Evolutionary conservation across 2,797 vertebrate species (phyloP).

Genomic region (Fringilla coelebs): DNA sequence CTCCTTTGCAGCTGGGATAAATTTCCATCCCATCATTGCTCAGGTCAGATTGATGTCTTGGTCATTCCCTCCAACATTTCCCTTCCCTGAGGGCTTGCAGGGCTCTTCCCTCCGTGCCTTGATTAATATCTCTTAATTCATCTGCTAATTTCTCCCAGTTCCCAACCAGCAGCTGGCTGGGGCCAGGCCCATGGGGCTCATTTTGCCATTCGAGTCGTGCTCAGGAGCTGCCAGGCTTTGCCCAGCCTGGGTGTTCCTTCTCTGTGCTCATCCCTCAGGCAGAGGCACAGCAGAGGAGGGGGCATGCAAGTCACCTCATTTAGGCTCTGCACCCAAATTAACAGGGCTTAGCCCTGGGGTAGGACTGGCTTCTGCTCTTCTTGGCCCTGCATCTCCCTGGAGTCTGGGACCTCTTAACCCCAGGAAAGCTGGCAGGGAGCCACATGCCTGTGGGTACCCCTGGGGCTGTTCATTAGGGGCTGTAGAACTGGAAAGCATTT

Average conservation of each 20-base stretch:
- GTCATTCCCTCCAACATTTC: not conserved
- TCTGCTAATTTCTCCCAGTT: not conserved
- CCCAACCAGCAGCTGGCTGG: not conserved
- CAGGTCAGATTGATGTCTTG: not conserved
- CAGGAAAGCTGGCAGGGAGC: not conserved
- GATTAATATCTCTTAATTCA: not conserved
- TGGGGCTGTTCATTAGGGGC: not conserved
- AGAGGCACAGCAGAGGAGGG: not conserved
- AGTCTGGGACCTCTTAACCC: not conserved
- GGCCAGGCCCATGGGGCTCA: rapidly evolving
- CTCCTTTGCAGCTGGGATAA: not conserved
- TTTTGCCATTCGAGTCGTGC: rapidly evolving
- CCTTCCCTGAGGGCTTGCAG: not conserved
- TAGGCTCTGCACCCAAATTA: not conserved
- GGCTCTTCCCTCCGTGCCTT: not conserved
- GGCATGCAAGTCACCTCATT: not conserved
- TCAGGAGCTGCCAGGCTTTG: rapidly evolving
- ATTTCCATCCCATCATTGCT: not conserved
- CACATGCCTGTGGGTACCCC: not conserved
- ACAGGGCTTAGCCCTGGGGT: not conserved
- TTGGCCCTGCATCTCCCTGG: not conserved
- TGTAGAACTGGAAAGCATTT: not conserved
- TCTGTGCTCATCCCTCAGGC: not conserved
- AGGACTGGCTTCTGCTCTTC: not conserved
- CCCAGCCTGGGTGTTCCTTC: rapidly evolving